Conservation (phyloP, 1,140 invertebrate species). For the Nephotettix cincticeps region DNA sequence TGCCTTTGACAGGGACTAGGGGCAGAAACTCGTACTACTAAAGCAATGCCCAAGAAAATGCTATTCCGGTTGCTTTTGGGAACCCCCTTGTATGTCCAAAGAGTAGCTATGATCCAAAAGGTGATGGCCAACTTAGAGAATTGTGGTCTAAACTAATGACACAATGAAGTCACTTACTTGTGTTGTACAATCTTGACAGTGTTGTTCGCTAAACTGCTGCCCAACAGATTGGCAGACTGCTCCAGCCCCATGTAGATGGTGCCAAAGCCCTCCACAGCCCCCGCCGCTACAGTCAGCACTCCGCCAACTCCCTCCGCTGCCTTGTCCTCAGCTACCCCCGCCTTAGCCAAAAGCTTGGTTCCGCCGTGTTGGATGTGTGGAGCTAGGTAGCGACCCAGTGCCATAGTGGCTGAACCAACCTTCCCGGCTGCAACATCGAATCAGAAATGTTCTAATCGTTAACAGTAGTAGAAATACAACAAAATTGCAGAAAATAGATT, state of each 20-base stretch:
- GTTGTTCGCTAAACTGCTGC: conserved; percentile 62
- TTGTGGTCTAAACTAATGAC: too few species aligned
- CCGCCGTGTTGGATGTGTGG: conserved; percentile 66
- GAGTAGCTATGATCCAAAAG: too few species aligned
- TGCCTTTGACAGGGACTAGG: too few species aligned
- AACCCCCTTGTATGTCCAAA: too few species aligned
- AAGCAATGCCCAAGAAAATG: too few species aligned
- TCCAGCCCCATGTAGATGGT: conserved; percentile 69
- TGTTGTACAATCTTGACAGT: conserved; percentile 68
- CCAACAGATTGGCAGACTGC: conserved; percentile 62
- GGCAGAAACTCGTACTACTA: too few species aligned
- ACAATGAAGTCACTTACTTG: conserved; percentile 58
- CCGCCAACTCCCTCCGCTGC: conserved; percentile 60
- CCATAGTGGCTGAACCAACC: conserved; percentile 61
- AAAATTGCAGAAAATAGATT: too few species aligned
- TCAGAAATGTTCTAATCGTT: too few species aligned
- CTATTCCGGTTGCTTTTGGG: too few species aligned
- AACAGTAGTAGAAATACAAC: too few species aligned
- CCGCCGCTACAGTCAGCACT: conserved; percentile 64
- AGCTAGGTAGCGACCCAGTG: conserved; percentile 60
- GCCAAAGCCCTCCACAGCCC: conserved; percentile 65
- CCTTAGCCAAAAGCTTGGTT: conserved; percentile 55
- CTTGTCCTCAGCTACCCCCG: conserved; percentile 52
- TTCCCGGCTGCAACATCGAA: conserved; percentile 57
- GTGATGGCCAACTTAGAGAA: too few species aligned